Percentiles rank a stretch among this genome's conserved stretches.
These are phyloP conservation scores for Epistrophe eligans DNA, from an alignment of 2,888 invertebrate species.

Conservation along the genomic window DNA sequence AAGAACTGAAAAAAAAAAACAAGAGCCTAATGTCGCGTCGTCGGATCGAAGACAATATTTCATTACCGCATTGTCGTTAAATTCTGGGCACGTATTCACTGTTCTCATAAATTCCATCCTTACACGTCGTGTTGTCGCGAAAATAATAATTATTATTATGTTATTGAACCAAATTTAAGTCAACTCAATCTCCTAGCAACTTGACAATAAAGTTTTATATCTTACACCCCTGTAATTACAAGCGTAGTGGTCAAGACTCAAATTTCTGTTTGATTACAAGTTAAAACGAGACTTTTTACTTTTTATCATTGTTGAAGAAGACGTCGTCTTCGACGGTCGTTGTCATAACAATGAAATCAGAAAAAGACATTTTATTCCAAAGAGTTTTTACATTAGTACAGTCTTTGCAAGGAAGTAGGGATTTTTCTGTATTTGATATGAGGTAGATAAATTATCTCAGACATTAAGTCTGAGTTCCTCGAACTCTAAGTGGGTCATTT, in stretches of 20 bases:
- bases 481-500: conserved; percentile 21
- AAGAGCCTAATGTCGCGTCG: not conserved
- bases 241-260: conserved; percentile 9
- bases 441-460: conserved; percentile 3
- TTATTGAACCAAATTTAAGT: conserved; percentile 24
- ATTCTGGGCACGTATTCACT: conserved; percentile 52
- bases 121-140: conserved; percentile 19
- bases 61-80: conserved; percentile 35
- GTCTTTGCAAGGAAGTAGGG: not conserved
- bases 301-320: not conserved
- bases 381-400: not conserved
- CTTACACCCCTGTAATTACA: not conserved
- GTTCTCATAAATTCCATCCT: conserved; percentile 45
- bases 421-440: not conserved
- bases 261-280: not conserved
- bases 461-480: conserved; percentile 18
- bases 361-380: not conserved
- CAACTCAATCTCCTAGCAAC: not conserved
- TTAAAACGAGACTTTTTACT: conserved; percentile 8
- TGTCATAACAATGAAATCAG: not conserved
- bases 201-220: conserved; percentile 1
- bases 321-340: not conserved
- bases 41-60: conserved; percentile 22
- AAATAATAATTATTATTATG: conserved; percentile 31
- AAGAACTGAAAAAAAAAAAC: not conserved